A percentile compares a stretch with the other conserved stretches of the same genome.
These are phyloP conservation scores for Lobophora halterata DNA, from an alignment of 2,888 invertebrate species.

Conservation along the genomic window DNA sequence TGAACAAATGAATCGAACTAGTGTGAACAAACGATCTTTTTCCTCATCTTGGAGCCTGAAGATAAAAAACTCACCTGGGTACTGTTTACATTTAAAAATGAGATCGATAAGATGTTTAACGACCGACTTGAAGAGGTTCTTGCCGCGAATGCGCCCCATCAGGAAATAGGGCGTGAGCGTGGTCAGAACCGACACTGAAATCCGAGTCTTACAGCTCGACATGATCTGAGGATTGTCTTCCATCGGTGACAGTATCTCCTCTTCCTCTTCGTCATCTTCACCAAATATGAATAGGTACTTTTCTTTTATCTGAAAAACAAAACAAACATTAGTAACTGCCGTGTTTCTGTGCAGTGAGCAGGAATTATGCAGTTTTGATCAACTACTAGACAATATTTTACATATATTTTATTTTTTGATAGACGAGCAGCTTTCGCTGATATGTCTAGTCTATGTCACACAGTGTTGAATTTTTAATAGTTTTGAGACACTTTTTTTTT, in stretches of 20 bases:
- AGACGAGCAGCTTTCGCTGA: no score
- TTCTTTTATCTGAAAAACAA: constrained; percentile 62
- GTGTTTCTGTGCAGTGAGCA: no score
- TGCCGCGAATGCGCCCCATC: constrained; percentile 80
- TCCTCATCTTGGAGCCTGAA: no score
- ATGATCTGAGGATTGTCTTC: constrained; percentile 75
- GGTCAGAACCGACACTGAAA: constrained; percentile 83
- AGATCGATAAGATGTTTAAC: constrained; percentile 82
- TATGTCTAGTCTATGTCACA: no score
- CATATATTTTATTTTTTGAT: no score
- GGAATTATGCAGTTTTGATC: no score
- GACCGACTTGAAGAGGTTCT: constrained; percentile 81
- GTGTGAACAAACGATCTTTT: no score
- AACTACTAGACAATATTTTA: no score
- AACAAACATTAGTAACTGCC: no score
- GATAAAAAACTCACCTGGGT: constrained; percentile 70
- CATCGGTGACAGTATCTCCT: constrained; percentile 73
- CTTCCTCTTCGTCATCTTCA: constrained; percentile 76
- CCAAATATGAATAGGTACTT: constrained; percentile 72
- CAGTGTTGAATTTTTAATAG: no score
- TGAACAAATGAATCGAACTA: no score
- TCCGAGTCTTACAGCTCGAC: constrained; percentile 78
- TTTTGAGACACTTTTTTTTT: no score
- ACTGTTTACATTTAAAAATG: constrained; percentile 77
- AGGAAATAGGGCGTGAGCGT: constrained; percentile 82